Percentiles rank a stretch among this genome's conserved stretches.
Evolutionary conservation across 2,797 vertebrate genomes (phyloP).

Genomic region (Gallinago solitaria): DNA sequence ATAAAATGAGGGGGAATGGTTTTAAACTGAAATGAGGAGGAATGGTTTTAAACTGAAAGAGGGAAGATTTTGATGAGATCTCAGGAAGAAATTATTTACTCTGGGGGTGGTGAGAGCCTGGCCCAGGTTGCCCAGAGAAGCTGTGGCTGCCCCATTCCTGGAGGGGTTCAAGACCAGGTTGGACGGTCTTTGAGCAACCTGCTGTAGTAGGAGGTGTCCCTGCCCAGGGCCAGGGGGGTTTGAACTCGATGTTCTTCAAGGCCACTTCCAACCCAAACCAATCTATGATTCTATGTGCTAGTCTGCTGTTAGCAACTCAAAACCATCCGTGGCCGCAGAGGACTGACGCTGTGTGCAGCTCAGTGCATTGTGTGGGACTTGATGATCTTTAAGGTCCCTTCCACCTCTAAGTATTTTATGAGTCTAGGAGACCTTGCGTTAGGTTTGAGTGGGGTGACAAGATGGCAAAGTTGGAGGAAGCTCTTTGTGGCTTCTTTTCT

Average conservation of each 20-base stretch:
- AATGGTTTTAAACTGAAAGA: background rate
- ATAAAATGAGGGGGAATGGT: no score
- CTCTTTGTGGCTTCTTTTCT: background rate
- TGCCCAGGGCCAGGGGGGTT: background rate
- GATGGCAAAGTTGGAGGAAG: background rate
- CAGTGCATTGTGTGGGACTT: no score
- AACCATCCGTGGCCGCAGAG: no score
- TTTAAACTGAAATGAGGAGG: background rate
- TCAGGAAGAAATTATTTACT: background rate
- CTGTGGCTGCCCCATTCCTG: background rate
- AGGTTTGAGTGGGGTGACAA: background rate
- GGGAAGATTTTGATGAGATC: background rate
- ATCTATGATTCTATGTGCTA: no score
- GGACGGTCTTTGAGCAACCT: background rate
- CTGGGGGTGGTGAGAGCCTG: background rate
- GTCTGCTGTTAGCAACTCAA: no score
- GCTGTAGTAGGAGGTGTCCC: background rate
- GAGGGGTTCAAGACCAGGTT: background rate
- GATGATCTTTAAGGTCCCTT: background rate
- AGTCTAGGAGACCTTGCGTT: accelerated
- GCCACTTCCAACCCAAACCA: background rate
- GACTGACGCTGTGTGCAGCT: no score
- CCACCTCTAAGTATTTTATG: background rate
- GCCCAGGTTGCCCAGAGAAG: background rate
- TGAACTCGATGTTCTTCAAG: background rate